Conservation (phyloP, 2,797 vertebrate species). For the Lutjanus argentimaculatus region DNA sequence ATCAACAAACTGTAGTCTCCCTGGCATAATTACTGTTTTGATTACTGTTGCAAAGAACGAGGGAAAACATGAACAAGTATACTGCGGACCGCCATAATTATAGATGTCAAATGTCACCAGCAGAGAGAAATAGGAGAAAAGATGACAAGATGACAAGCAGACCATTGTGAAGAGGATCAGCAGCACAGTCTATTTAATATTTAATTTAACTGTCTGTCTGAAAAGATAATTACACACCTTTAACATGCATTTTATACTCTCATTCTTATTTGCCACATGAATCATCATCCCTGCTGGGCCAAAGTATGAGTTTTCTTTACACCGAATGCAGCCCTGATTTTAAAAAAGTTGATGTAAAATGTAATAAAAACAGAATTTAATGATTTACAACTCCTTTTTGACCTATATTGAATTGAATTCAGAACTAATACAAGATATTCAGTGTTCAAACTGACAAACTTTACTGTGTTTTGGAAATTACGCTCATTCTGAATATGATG, state of each 20-base stretch:
- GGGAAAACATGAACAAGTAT: not conserved
- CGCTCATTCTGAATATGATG: too few species aligned
- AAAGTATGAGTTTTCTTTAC: not conserved
- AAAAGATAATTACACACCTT: constrained; percentile 10
- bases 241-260: not conserved
- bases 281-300: not conserved
- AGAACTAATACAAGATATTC: too few species aligned
- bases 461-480: too few species aligned
- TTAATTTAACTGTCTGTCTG: not conserved
- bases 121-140: not conserved
- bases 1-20: not conserved
- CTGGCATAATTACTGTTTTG: constrained; percentile 47
- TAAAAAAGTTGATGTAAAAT: too few species aligned
- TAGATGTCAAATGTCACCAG: constrained; percentile 34
- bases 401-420: too few species aligned
- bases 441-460: too few species aligned
- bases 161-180: not conserved
- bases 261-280: not conserved
- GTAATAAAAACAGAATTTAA: too few species aligned
- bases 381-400: too few species aligned
- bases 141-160: constrained; percentile 5
- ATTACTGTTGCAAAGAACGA: constrained; percentile 24
- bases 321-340: too few species aligned
- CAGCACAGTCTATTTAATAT: not conserved
- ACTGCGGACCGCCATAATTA: constrained; percentile 22